Evolutionary conservation across 1,140 invertebrate genomes (phyloP), one percentile per base, ranked within the genome.

Genomic region (Drosophila neocordata): DNA sequence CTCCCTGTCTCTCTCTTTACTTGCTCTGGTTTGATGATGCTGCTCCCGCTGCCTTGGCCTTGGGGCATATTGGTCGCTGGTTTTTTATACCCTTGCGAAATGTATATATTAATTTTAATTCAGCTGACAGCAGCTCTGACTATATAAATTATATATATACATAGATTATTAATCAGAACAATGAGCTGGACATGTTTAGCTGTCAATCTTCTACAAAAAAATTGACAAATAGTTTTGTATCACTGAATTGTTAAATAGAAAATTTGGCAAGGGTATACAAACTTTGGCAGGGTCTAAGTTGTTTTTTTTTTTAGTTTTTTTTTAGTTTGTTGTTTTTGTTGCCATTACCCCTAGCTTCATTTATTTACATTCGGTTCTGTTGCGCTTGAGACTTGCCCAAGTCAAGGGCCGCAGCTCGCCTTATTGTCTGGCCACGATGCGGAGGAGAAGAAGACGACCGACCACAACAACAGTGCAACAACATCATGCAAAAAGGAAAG

Each of bases 331-430:
- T 31, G 27, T 31, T 67, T 85, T 69, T 70, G 62, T 76, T 76
- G 73, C 73, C 73, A 76, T 76, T 76, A 76, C 73, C 73, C 60
- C 55, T 69, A 75, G 73, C 70, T 62, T 73, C 74, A 85, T 85
- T 85, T 85, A 85, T 85, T 85, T 85, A 84, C 81, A 84, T 84
- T 85, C 81, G 69, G 72, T 71, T 74, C 64, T 71, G 75, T 64
- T 71, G 62, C 34, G 22, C 44, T 44, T 69, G 58, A 44, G 59
- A 75, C 53, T 64, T 48, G 58, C 41, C 65, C 70, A 56, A 87
- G 82, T 81, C 82, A 81, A 85, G 82, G 82, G 82, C 82, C 82
- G 63, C 70, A 64, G 63, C 83, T 87, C 78, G 82, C 83, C 82
- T 85, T 61, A 82, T 85, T 85, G 82, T 85, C 82, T 85, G 82